Percentiles rank a stretch among this genome's conserved stretches.
Evolutionary conservation across 2,888 invertebrate genomes (phyloP).

Genomic region (Drosophila flavopinicola): DNA sequence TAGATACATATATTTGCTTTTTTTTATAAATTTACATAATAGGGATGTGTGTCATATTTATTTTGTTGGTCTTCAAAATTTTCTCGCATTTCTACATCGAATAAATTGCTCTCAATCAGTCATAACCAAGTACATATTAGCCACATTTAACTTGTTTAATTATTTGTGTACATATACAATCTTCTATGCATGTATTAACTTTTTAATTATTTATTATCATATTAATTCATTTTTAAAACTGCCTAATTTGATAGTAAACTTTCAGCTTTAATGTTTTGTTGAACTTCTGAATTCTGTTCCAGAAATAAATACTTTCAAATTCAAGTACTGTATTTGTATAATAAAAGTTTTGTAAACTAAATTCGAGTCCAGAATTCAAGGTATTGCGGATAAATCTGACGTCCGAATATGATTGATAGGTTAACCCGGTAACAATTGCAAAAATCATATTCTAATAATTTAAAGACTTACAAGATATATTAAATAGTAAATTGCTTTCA

Average conservation of each 20-base stretch:
- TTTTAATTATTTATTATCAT: constrained; percentile 40
- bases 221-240: constrained; percentile 33
- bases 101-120: constrained; percentile 65
- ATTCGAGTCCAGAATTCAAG: constrained; percentile 25
- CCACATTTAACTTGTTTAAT: constrained; percentile 36
- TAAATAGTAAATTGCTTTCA: constrained; percentile 76
- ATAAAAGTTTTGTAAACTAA: constrained; percentile 12
- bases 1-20: constrained; percentile 32
- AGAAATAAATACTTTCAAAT: constrained; percentile 5
- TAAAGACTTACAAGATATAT: constrained; percentile 61
- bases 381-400: constrained; percentile 17
- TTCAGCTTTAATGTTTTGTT: background rate
- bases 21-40: constrained; percentile 34
- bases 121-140: constrained; percentile 45
- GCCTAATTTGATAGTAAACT: constrained; percentile 32
- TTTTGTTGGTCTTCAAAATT: constrained; percentile 39
- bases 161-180: constrained; percentile 32
- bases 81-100: constrained; percentile 22
- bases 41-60: constrained; percentile 23
- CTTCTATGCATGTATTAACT: constrained; percentile 26
- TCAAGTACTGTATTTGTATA: background rate
- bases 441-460: constrained; percentile 40
- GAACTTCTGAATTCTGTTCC: constrained; percentile 1
- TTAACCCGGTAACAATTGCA: constrained; percentile 48
- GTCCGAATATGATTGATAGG: constrained; percentile 27